Base-by-base conservation (phyloP, 30 jellyfish, hydroid and myxozoan species). In the Aurelia sp. region DNA sequence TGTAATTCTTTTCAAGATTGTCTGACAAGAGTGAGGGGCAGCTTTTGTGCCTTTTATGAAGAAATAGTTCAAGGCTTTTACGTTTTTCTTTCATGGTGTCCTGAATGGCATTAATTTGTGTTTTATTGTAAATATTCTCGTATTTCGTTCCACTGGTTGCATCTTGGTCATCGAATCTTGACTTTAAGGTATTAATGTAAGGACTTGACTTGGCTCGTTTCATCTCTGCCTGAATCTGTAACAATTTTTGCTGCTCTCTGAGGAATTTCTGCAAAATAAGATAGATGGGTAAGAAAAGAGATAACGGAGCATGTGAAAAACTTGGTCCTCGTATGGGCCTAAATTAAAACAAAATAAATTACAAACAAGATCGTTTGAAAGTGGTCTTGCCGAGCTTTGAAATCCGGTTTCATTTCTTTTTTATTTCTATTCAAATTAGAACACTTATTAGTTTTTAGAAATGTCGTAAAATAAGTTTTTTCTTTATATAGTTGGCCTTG, bases 201-300 rank as follows among this genome's bases (percentile, higher is more conserved):
- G 91, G 91, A 37, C 23, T 81, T 63, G 91, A 81, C 17, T 81
- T 81, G 31, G 91, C 50, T 18, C 91, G 67, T 35, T 55, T 68
- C 27, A 68, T 21, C 71, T 67, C 74, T 58, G 64, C 51, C 52
- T 13, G 22, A 10, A 17, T 37, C 59, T 55, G 13, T 9, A 59
- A 11, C 0, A 13, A n/a, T 31, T 9, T 17, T 61, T 81, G 91
- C 19, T 37, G 59, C 62, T 81, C 77, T 57, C 12, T 30, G 10
- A 81, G 61, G 21, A 30, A 11, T 51, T 51, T 66, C 91, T 81
- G 55, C 15, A 77, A 77, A 62, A 4, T 11, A 35, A 19, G 17
- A 9, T 0, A 37, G 10, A 37, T 7, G 50, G 50, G 50, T 37
- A 10, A 2, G 10, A 37, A 37, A 37, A 37, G 7, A 37, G 10